Evolutionary conservation across 2,888 invertebrate species (phyloP).

Genomic region (Harpalus rubripes): DNA sequence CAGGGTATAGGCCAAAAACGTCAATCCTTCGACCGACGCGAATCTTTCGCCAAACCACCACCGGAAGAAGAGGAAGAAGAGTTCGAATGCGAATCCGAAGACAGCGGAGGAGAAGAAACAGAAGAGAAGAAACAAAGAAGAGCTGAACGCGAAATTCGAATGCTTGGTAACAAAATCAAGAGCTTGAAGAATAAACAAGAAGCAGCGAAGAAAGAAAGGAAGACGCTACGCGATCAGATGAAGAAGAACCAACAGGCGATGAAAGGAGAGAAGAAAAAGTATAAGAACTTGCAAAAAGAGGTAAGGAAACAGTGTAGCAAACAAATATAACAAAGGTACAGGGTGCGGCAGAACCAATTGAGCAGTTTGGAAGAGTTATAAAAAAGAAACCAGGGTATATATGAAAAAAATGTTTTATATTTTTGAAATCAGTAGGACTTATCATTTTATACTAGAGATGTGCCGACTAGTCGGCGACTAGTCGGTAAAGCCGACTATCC

Average conservation of each 20-base stretch:
- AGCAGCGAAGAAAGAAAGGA: slow-evolving; percentile 88
- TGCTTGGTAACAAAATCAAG: slow-evolving; percentile 79
- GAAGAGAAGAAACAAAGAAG: slow-evolving; percentile 81
- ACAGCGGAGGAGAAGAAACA: slow-evolving; percentile 84
- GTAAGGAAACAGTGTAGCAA: slow-evolving; percentile 77
- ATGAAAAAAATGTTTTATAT: too few relatives aligned
- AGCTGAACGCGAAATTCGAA: slow-evolving; percentile 85
- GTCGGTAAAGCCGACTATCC: too few relatives aligned
- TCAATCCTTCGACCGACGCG: slow-evolving; percentile 57
- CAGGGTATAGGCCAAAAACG: slow-evolving; percentile 52
- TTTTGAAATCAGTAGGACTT: too few relatives aligned
- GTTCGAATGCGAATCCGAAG: slow-evolving; percentile 82
- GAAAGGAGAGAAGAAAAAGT: slow-evolving; percentile 90
- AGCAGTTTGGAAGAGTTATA: too few relatives aligned
- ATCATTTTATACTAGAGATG: too few relatives aligned
- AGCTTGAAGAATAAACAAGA: slow-evolving; percentile 83
- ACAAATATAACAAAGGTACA: too few relatives aligned
- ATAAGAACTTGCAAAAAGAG: slow-evolving; percentile 90
- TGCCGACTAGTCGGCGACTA: too few relatives aligned
- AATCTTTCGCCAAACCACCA: slow-evolving; percentile 77
- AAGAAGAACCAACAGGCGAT: slow-evolving; percentile 89
- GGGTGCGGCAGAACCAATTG: too few relatives aligned
- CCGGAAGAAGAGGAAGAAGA: slow-evolving; percentile 79
- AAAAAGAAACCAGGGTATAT: too few relatives aligned
- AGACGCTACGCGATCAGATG: slow-evolving; percentile 88